Percentiles rank a stretch among this genome's conserved stretches.
These are phyloP conservation scores for Platyrinchus mystaceus DNA, from an alignment of 2,797 vertebrate species.

Conservation along the genomic window DNA sequence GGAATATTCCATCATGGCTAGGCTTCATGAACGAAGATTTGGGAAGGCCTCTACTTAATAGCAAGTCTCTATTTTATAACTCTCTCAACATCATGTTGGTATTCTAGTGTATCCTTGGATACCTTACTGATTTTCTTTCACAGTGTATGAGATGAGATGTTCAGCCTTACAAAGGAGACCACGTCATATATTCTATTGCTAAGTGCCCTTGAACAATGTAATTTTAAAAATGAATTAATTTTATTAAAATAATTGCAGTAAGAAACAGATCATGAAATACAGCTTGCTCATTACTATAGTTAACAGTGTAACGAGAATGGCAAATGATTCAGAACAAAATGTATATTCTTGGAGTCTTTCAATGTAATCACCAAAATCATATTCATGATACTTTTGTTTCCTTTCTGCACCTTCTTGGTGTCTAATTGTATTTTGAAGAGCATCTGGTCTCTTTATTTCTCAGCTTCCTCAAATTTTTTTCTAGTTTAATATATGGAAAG, in stretches of 20 bases:
- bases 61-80: not conserved
- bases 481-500: not conserved
- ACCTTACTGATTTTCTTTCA: not conserved
- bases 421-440: not conserved
- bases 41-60: not conserved
- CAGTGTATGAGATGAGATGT: not conserved
- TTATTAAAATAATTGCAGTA: slow-evolving; percentile 14
- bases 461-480: not conserved
- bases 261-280: slow-evolving; percentile 20
- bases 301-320: not conserved
- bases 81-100: not conserved
- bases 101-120: not conserved
- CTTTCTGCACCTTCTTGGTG: not conserved
- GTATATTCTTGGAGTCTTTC: not conserved
- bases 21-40: too few species aligned
- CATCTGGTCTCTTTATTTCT: not conserved
- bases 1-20: too few species aligned
- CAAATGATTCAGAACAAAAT: not conserved
- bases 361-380: not conserved
- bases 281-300: not conserved
- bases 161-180: not conserved
- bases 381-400: not conserved
- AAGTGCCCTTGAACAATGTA: slow-evolving; percentile 9
- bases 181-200: not conserved
- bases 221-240: not conserved